Base-by-base conservation (phyloP, 1,140 invertebrate genomes). In the Temnothorax nylanderi region DNA sequence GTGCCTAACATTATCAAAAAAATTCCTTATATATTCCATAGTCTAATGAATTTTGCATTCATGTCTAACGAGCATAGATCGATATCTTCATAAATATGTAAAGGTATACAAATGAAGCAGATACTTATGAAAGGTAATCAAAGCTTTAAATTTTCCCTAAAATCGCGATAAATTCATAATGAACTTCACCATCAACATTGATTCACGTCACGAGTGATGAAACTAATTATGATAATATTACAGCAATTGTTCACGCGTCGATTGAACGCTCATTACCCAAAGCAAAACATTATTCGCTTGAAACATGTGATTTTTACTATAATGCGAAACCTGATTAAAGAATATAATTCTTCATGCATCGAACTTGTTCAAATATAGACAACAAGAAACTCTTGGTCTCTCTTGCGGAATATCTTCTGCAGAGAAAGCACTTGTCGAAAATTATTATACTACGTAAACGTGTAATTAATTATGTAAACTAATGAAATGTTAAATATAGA, bases 341-440 rank as follows among this genome's bases (percentile, higher is more conserved):
- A 62, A 44, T 21, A 26, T 34, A 64, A 8, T 32, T 5, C 47
- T 58, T 21, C 21, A 86, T 90, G 95, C 18, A 95, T 95, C 72
- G 3, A 41, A 58, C n/a, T 26, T 56, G n/a, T 56, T 54, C 51
- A 11, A 16, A 56, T 11, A 56, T 11, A 4, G 21, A 2, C 5
- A 71, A 56, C 51, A 10, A 74, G 11, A 49, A 21, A 16, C n/a
- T 47, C 13, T 47, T 11, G n/a, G 34, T 18, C 21, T 18, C 13
- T 72, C 69, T 13, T 10, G 8, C 41, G 8, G 16, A 18, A 7
- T 16, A 49, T 51, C 8, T 49, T 32, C 13, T 3, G 6, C 44
- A 10, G n/a, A 71, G 2, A n/a, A 67, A 34, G 13, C 6, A 37
- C 3, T 65, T 16, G 18, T 18, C 5, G n/a, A 65, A 8, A 41